phyloP scores from a whole-genome alignment of 2,888 invertebrate genomes.

The Zaprionus bogoriensis region DNA sequence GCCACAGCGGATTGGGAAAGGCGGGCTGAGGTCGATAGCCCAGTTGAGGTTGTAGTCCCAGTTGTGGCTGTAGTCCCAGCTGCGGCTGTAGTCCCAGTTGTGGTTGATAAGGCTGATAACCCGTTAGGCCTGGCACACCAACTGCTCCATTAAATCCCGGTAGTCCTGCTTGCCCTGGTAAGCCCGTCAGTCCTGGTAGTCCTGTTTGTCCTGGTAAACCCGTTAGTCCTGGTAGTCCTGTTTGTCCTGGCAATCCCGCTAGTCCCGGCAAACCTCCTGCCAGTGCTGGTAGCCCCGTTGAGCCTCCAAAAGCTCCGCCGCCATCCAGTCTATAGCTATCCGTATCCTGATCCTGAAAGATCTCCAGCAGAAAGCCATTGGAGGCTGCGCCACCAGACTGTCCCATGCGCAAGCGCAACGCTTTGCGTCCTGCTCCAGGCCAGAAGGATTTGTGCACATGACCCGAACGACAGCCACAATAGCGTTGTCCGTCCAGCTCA shows the following conservation, averaged over 20 bases:
- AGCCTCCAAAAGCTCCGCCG: background rate
- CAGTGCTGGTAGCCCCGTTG: background rate
- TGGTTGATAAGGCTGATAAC: conserved; percentile 27
- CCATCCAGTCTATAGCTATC: conserved; percentile 42
- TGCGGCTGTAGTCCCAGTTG: background rate
- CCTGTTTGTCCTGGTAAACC: background rate
- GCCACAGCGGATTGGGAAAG: conserved; percentile 6
- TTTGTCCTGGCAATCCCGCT: background rate
- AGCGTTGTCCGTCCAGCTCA: conserved; percentile 84
- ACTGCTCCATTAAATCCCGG: no score
- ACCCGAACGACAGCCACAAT: conserved; percentile 85
- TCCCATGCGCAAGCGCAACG: conserved; percentile 83
- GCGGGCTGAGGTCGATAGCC: conserved; percentile 27
- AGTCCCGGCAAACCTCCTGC: conserved; percentile 3
- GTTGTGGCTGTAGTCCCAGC: background rate
- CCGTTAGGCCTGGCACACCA: background rate
- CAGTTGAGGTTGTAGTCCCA: conserved; percentile 3
- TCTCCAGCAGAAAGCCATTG: conserved; percentile 85
- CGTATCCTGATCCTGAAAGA: conserved; percentile 84
- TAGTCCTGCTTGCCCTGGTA: background rate
- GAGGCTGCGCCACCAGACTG: conserved; percentile 81
- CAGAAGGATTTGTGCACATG: conserved; percentile 74
- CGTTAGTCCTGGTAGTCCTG: background rate
- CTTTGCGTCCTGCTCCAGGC: conserved; percentile 82
- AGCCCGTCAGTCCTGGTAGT: background rate